phyloP scores from a whole-genome alignment of 2,888 invertebrate genomes.

The Chydorus sphaericus region DNA sequence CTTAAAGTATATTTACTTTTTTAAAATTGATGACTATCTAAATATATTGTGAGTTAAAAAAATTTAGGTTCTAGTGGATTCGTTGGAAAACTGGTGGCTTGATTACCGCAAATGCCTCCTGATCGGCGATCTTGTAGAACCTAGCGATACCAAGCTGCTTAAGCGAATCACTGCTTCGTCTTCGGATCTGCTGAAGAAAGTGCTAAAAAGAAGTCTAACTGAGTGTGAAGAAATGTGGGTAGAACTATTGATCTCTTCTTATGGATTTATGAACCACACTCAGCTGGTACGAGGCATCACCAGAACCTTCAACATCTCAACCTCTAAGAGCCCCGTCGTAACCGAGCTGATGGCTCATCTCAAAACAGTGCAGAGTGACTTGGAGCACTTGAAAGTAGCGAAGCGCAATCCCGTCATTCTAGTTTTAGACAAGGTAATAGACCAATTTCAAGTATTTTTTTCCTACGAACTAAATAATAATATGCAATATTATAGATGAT shows the following conservation, averaged over 20 bases:
- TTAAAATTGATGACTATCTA: background rate
- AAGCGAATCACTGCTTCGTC: background rate
- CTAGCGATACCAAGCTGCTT: background rate
- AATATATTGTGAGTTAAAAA: background rate
- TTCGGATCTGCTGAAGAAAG: background rate
- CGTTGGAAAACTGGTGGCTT: constrained; percentile 7
- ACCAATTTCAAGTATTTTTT: background rate
- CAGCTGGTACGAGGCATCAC: constrained; percentile 1
- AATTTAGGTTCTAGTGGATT: background rate
- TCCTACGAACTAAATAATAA: background rate
- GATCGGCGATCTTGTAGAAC: background rate
- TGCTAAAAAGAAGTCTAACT: background rate
- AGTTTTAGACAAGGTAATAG: constrained; percentile 21
- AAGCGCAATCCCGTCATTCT: constrained; percentile 21
- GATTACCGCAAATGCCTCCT: constrained; percentile 9
- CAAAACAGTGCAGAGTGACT: background rate
- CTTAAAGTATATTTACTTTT: constrained; percentile 6
- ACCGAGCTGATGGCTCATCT: background rate
- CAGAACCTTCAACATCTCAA: background rate
- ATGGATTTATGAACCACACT: background rate
- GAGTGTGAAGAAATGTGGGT: background rate
- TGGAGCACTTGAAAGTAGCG: constrained; percentile 11
- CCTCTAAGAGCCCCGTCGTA: background rate
- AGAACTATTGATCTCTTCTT: background rate
- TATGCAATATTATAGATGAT: constrained; percentile 37